Evolutionary conservation across 2,888 invertebrate genomes (phyloP), one percentile per base, ranked within the genome.

Genomic region (Sinelater perroti): DNA sequence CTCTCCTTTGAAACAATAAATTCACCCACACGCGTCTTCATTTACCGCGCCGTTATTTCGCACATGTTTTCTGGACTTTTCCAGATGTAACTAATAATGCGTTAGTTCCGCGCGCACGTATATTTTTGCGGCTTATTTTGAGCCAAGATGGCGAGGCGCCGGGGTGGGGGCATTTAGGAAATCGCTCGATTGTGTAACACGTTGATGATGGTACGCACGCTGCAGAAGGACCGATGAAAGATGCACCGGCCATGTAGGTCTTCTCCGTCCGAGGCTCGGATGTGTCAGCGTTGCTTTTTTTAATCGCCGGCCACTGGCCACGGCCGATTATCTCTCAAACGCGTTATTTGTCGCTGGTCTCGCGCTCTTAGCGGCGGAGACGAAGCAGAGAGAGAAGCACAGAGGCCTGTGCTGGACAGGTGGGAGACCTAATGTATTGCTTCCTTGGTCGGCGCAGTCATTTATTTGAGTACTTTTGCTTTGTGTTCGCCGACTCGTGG

Each of bases 401-500:
- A 20, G 13, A 20, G 24, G 10, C 40, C 30, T 31, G 49, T 24
- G 16, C 16, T 36, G 52, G 44, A 50, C 54, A 53, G 61, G 55
- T 56, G 49, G 56, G 47, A 55, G 45, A 45, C 42, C 11, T 61
- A 58, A 62, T 46, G 56, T 47, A 61, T 52, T 46, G 49, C 49
- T 56, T 38, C 55, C 58, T 56, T 44, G 51, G 56, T 56, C 24
- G 51, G 21, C 54, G 56, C 42, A 60, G 56, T 60, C 60, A 57
- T 62, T 62, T 62, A 58, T 62, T 51, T 55, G 58, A 56, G 46
- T 53, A 61, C 38, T 57, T 47, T 40, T 40, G 55, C 57, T 63
- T 63, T 56, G 54, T 60, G 49, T 54, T 57, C 40, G 61, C 63
- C 63, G 63, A 60, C 61, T 60, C 63, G 63, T 63, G 63, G 57